Base-by-base conservation (phyloP, 30 jellyfish, hydroid and myxozoan genomes). In the Mastigias papua region DNA sequence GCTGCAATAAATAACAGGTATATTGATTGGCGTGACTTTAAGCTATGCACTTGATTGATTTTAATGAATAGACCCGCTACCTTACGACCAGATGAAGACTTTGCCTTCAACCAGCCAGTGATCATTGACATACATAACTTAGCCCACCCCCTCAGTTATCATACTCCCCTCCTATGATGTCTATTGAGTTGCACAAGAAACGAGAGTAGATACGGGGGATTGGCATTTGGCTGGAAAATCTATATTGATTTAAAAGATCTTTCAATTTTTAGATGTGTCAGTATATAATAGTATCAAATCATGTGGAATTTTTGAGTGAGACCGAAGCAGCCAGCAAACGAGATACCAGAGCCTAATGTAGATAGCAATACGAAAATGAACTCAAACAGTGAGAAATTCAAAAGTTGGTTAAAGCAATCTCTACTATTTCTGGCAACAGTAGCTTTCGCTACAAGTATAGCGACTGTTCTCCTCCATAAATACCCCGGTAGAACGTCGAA, bases 1-100 rank as follows among this genome's bases (percentile, higher is more conserved):
- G 13, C 54, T 42, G 0, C 54, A 42, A 15, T 25, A 66, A 66
- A 0, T 54, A 11, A 54, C 67, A 54, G 67, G 67, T 54, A 54
- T 54, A 0, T 54, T 54, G 67, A 25, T 23, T 77, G 17, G 88
- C 88, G 88, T 77, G 88, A 57, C 34, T 66, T 30, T 51, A 77
- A 57, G 61, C 78, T 77, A 77, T 46, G 21, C 88, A 58, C 88
- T 77, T 58, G 77, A 30, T 0, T 29, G 67, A 5, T 25, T 77
- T 23, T 17, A 69, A 19, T 54, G 76, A 77, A 15, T 28, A 5
- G 74, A 63, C 74, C 74, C 42, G 74, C 46, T 25, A 28, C 7
- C 8, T 16, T 46, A 6, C 60, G 8, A 8, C 3, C 23, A 11
- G 25, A 54, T 2, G 27, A 54, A 19, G 3, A 3, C 2, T 54